A percentile compares a stretch with the other conserved stretches of the same genome.
Conservation (phyloP, 2,888 invertebrate genomes). For the Ichneumon xanthorius region DNA sequence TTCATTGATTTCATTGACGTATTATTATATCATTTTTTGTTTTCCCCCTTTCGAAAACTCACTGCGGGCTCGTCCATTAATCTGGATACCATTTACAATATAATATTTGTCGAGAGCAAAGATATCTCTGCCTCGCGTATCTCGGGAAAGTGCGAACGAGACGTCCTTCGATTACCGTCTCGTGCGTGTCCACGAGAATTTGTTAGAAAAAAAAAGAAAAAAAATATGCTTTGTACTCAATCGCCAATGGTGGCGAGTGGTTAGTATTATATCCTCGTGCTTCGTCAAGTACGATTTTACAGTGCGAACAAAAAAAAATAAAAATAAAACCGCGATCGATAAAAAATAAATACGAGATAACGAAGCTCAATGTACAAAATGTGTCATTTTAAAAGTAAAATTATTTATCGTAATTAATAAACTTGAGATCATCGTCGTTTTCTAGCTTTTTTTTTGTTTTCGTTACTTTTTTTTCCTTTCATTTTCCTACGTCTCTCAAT, state of each 20-base stretch:
- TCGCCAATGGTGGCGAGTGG: slow-evolving; percentile 75
- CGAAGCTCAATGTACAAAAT: slow-evolving; percentile 82
- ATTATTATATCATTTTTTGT: slow-evolving; percentile 8
- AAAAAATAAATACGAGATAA: slow-evolving; percentile 82
- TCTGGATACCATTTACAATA: slow-evolving; percentile 51
- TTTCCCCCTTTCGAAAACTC: slow-evolving; percentile 28
- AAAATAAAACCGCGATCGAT: slow-evolving; percentile 61
- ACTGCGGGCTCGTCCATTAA: slow-evolving; percentile 16
- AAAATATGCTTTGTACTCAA: slow-evolving; percentile 80
- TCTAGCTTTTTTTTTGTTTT: slow-evolving; percentile 60
- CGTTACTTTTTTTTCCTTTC: slow-evolving; percentile 45
- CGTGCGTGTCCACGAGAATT: slow-evolving; percentile 43
- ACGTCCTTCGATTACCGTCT: slow-evolving; percentile 55
- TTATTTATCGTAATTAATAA: slow-evolving; percentile 77
- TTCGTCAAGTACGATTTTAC: slow-evolving; percentile 70
- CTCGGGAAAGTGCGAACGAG: slow-evolving; percentile 50
- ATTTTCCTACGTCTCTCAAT: slow-evolving; percentile 27
- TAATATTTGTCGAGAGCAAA: slow-evolving; percentile 46
- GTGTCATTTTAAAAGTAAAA: slow-evolving; percentile 70
- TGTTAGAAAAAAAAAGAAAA: slow-evolving; percentile 49
- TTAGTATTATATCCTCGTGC: slow-evolving; percentile 72
- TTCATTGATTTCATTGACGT: slow-evolving; percentile 47
- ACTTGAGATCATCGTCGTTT: slow-evolving; percentile 83
- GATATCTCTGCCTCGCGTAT: not conserved
- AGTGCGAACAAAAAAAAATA: slow-evolving; percentile 67